Evolutionary conservation across 2,888 invertebrate genomes (phyloP).

Genomic region (Lycocerus yunnanus): DNA sequence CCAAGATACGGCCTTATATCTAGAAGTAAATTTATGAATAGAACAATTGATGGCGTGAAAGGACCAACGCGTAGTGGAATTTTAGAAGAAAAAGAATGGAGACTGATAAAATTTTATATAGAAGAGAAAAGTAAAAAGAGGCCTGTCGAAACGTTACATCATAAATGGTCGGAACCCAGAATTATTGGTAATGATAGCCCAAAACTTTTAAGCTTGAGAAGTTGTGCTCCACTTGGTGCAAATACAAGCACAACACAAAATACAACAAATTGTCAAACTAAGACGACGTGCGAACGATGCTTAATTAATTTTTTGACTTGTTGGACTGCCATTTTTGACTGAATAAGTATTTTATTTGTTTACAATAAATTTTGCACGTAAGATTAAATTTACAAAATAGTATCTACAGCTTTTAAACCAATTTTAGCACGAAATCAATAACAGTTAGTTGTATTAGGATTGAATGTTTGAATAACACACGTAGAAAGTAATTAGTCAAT

Average conservation of each 20-base stretch:
- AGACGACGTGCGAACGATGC: constrained; percentile 46
- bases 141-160: constrained; percentile 44
- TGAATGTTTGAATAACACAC: not conserved
- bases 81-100: constrained; percentile 59
- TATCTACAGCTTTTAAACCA: not conserved
- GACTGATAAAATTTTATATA: constrained; percentile 48
- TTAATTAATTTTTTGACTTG: constrained; percentile 51
- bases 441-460: not conserved
- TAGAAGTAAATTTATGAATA: constrained; percentile 63
- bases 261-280: constrained; percentile 31
- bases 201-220: constrained; percentile 41
- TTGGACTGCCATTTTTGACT: constrained; percentile 53
- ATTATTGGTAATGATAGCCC: constrained; percentile 39
- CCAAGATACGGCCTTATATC: constrained; percentile 63
- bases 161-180: constrained; percentile 45
- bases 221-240: constrained; percentile 31
- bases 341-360: constrained; percentile 25
- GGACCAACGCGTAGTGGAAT: constrained; percentile 60
- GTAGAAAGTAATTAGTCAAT: not conserved
- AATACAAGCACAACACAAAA: constrained; percentile 26
- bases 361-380: not conserved
- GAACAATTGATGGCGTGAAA: constrained; percentile 45
- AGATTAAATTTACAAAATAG: not conserved
- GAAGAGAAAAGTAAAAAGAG: constrained; percentile 46
- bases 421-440: not conserved